Conservation (phyloP, 2,113 vertebrate genomes). For the Ictalurus punctatus region DNA sequence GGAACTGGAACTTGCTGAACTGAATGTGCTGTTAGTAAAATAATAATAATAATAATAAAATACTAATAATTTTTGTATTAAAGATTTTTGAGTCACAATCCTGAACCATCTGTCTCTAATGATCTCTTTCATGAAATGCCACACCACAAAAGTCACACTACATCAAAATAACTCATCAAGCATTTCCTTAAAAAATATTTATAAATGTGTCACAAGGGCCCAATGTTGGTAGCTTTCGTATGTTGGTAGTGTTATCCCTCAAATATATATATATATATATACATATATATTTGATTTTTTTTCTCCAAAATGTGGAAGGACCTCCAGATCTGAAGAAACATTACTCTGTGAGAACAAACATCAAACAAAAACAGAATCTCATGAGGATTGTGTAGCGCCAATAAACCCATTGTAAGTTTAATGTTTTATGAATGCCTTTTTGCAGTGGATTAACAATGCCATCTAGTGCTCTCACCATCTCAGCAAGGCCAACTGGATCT, state of each 20-base stretch:
- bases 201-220: not conserved
- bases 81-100: not conserved
- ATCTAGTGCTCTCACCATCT: constrained; percentile 6
- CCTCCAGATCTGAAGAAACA: constrained; percentile 14
- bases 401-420: constrained; percentile 9
- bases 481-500: constrained; percentile 42
- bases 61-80: not conserved
- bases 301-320: constrained; percentile 20
- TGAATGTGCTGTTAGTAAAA: not conserved
- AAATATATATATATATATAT: not conserved
- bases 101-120: not conserved
- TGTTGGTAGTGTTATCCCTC: not conserved
- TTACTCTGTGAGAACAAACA: constrained; percentile 10
- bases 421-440: not conserved
- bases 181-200: not conserved
- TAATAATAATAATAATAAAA: not conserved
- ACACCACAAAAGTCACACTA: not conserved
- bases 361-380: constrained; percentile 17
- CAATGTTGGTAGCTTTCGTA: not conserved
- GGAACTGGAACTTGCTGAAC: not conserved
- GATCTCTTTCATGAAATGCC: not conserved
- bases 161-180: not conserved
- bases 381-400: constrained; percentile 51
- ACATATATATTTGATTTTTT: not conserved
- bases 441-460: not conserved